phyloP scores from a whole-genome alignment of 2,113 vertebrate species.

The Odontophorus gujanensis region DNA sequence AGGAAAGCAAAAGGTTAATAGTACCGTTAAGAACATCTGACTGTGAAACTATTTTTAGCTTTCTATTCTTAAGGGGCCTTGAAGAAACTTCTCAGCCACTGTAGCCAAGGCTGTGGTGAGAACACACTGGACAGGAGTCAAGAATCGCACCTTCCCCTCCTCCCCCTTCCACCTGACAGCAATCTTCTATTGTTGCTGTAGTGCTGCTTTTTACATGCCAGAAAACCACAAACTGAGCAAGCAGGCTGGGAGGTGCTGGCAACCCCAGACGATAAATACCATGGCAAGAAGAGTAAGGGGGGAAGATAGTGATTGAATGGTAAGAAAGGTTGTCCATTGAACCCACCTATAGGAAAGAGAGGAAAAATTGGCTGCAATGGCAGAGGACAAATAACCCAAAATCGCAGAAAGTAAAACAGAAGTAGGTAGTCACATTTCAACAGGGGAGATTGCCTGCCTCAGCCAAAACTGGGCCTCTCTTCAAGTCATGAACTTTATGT shows the following conservation, averaged over 20 bases:
- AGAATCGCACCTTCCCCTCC: conserved; percentile 68
- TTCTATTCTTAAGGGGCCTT: conserved; percentile 63
- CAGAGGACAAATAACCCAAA: neutral
- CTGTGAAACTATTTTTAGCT: conserved; percentile 71
- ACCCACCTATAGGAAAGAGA: neutral
- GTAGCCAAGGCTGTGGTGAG: conserved; percentile 68
- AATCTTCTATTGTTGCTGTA: conserved; percentile 63
- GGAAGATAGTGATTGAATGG: neutral
- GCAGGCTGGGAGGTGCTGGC: conserved; percentile 51
- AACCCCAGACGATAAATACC: conserved; percentile 31
- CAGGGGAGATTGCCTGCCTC: neutral
- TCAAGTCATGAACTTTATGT: neutral
- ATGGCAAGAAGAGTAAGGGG: neutral
- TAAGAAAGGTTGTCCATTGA: neutral
- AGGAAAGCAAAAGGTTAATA: conserved; percentile 36
- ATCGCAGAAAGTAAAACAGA: conserved; percentile 28
- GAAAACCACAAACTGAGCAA: conserved; percentile 44
- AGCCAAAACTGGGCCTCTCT: conserved; percentile 3
- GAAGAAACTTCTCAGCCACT: conserved; percentile 51
- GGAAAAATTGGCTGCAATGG: conserved; percentile 9
- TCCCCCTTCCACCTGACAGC: conserved; percentile 49
- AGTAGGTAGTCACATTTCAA: conserved; percentile 4
- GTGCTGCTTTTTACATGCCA: conserved; percentile 30
- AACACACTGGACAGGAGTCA: conserved; percentile 64
- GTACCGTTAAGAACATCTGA: conserved; percentile 65